phyloP scores from a whole-genome alignment of 2,888 invertebrate species.

The Ephialtes manifestator region DNA sequence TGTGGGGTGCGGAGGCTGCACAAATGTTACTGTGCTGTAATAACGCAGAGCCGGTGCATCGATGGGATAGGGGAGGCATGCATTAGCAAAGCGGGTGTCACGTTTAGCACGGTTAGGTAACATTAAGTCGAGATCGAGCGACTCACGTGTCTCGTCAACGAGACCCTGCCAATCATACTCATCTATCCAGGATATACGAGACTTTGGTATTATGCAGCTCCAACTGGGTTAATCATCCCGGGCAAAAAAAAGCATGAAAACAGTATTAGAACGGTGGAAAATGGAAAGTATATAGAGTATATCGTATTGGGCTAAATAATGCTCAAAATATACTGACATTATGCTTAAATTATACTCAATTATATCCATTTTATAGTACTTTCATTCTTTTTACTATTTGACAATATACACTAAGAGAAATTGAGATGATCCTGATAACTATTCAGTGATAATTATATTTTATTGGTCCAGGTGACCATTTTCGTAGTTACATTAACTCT shows the following conservation, averaged over 20 bases:
- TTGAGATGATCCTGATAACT: no score
- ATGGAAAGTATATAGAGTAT: no score
- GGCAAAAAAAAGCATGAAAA: neutral
- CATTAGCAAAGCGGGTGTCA: conserved; percentile 35
- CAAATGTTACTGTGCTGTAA: conserved; percentile 20
- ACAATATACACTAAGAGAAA: no score
- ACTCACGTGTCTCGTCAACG: conserved; percentile 36
- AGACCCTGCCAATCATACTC: conserved; percentile 1
- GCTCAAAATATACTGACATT: no score
- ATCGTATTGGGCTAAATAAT: no score
- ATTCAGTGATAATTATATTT: no score
- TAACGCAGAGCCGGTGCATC: neutral
- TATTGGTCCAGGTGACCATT: no score
- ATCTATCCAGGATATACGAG: neutral
- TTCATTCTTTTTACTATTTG: no score
- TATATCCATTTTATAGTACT: no score
- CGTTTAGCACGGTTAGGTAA: conserved; percentile 35
- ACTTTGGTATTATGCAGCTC: neutral
- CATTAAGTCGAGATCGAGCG: conserved; percentile 29
- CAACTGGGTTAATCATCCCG: neutral
- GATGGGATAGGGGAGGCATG: neutral
- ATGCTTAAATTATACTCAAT: no score
- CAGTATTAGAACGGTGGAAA: neutral
- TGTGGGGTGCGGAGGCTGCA: neutral
- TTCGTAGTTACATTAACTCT: no score